Base-by-base conservation (phyloP, 2,888 invertebrate genomes). In the Heliconius sara region DNA sequence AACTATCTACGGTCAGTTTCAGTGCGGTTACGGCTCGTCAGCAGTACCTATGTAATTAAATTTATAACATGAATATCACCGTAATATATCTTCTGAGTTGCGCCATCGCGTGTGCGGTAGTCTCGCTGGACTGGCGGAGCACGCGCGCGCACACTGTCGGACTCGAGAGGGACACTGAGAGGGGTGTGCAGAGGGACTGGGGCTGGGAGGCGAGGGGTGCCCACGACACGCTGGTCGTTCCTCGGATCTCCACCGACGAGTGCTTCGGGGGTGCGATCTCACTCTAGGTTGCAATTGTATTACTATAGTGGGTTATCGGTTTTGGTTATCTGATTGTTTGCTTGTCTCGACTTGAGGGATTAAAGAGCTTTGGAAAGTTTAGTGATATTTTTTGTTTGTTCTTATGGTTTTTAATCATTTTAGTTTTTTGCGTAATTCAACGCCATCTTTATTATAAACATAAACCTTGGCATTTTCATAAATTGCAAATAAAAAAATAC, bases 231-330 rank as follows among this genome's bases (percentile, higher is more conserved):
- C 70, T 70, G 52, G 79, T 87, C 57, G 60, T 57, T 60, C 85
- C 81, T 81, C 87, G 82, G 87, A 88, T 84, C 82, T 87, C 85
- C 87, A 84, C 60, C 85, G 88, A 84, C 71, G 82, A 77, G 83
- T 47, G 79, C 77, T 78, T 77, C 71, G 82, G 79, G 75, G 79
- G 79, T 63, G 85, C 83, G 87, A 88, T 88, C 86, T 86, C 93
- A 93, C 94, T 94, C 93, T 94, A 93, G 92, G 89, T 83, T 87
- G 88, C 87, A 93, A 91, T 82, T 83, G 78, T 82, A 85, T 80
- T 85, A 88, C 92, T 93, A 89, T 89, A 88, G 88, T 83, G 74
- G 60, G 27, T 60, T 30, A 30, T 66, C 34, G 13, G 13, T 63
- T 13, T 43, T 6, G 19, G 27, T 52, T 43, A 12, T 16, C 5